These are phyloP conservation scores for Amiota communis DNA, from an alignment of 2,888 invertebrate species.

Conservation along the genomic window DNA sequence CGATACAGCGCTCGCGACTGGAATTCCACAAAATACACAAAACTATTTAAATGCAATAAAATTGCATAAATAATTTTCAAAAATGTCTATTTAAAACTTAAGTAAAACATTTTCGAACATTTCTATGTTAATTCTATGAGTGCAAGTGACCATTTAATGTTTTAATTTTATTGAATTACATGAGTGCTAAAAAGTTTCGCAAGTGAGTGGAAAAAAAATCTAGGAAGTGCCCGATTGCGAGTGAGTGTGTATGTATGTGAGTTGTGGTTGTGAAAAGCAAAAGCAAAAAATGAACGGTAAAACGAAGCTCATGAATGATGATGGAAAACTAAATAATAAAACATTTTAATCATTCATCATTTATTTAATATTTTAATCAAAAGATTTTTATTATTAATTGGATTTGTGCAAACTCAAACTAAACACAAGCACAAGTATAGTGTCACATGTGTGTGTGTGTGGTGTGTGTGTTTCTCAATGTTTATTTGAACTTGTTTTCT, in stretches of 20 bases:
- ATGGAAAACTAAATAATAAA: background rate
- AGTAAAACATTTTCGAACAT: conserved; percentile 31
- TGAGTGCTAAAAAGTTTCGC: conserved; percentile 44
- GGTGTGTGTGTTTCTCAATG: background rate
- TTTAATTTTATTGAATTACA: conserved; percentile 42
- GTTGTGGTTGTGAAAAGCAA: conserved; percentile 33
- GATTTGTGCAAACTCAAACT: no score
- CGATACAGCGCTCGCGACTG: background rate
- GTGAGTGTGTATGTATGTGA: conserved; percentile 36
- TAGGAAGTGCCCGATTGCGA: conserved; percentile 33
- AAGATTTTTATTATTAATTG: background rate
- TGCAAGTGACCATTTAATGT: conserved; percentile 36
- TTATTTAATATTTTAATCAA: background rate
- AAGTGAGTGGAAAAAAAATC: conserved; percentile 41
- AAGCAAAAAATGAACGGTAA: background rate
- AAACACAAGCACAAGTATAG: background rate
- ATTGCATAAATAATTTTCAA: conserved; percentile 40
- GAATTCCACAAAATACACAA: conserved; percentile 1
- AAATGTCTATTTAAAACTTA: conserved; percentile 9
- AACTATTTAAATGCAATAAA: conserved; percentile 46
- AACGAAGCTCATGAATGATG: background rate
- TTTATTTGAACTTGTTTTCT: conserved; percentile 2
- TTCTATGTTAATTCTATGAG: conserved; percentile 28
- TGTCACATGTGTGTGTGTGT: background rate
- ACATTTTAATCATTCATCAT: background rate